Evolutionary conservation across 2,797 vertebrate species (phyloP).

Genomic region (Malurus splendens): DNA sequence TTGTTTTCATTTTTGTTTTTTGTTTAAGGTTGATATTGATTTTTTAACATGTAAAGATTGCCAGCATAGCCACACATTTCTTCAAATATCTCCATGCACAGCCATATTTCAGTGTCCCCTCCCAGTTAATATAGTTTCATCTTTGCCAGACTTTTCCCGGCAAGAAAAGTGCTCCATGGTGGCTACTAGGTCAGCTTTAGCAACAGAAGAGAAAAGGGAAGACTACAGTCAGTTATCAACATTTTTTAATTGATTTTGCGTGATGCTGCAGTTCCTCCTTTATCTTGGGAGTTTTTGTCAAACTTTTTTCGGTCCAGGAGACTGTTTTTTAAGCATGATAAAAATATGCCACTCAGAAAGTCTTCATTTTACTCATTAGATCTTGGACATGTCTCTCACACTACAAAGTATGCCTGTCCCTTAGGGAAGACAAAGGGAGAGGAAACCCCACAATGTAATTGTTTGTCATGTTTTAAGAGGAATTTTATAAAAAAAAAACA

Average conservation of each 20-base stretch:
- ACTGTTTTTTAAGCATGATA: neutral
- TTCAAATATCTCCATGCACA: neutral
- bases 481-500: neutral
- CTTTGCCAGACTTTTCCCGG: neutral
- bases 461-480: neutral
- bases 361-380: neutral
- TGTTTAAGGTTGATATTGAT: neutral
- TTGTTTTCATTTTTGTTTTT: neutral
- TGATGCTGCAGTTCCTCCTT: neutral
- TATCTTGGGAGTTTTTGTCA: neutral
- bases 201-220: neutral
- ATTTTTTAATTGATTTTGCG: neutral
- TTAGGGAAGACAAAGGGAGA: neutral
- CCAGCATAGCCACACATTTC: neutral
- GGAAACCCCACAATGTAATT: neutral
- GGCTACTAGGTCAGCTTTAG: neutral
- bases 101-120: neutral
- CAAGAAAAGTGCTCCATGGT: neutral
- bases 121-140: neutral
- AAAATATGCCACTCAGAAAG: neutral
- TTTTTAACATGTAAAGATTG: neutral
- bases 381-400: neutral
- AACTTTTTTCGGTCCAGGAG: neutral
- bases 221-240: neutral
- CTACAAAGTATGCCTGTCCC: neutral